Conservation (phyloP, 2,797 vertebrate species). For the Xenops minutus region DNA sequence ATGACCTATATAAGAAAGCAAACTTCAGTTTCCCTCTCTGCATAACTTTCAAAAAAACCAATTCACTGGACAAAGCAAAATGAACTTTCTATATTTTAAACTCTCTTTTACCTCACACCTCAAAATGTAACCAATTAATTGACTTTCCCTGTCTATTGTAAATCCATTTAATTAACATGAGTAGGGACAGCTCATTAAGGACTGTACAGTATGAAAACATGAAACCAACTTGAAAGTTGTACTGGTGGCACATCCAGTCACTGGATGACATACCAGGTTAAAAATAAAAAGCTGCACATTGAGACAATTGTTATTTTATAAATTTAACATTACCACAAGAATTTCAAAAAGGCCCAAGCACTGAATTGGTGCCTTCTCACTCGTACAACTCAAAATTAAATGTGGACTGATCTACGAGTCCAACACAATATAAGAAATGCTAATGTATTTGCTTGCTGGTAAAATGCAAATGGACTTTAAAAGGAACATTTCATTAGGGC, state of each 20-base stretch:
- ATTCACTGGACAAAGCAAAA: neutral
- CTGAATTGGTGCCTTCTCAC: neutral
- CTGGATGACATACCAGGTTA: neutral
- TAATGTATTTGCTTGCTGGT: neutral
- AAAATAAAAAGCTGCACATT: neutral
- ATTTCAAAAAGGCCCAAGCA: neutral
- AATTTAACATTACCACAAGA: neutral
- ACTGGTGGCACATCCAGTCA: neutral
- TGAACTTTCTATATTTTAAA: neutral
- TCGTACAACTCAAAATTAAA: neutral
- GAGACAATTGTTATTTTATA: neutral
- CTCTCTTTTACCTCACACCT: neutral
- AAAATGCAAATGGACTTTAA: neutral
- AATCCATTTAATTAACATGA: neutral
- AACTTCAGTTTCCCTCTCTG: neutral
- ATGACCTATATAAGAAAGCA: neutral
- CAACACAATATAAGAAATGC: neutral
- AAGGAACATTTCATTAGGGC: neutral
- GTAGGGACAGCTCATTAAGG: neutral
- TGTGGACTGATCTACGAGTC: neutral
- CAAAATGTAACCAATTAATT: neutral
- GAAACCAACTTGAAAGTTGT: neutral
- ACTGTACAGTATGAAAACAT: neutral
- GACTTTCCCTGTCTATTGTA: neutral
- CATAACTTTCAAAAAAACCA: neutral